Evolutionary conservation across 2,113 vertebrate species (phyloP).

Genomic region (Strigops habroptila): DNA sequence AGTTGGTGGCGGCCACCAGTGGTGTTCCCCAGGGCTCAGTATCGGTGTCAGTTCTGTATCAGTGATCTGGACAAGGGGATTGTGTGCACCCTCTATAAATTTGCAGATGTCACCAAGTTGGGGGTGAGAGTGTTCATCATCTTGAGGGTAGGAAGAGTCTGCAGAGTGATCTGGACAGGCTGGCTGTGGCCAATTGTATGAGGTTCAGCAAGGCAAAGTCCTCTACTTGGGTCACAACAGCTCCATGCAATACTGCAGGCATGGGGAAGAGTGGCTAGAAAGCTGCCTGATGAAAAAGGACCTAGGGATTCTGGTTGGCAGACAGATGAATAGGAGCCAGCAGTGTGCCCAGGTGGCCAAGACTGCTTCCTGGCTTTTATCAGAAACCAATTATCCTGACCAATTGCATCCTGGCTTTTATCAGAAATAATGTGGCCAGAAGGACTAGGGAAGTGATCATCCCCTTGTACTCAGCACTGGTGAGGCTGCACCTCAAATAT

Average conservation of each 20-base stretch:
- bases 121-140: background rate
- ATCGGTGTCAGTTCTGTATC: background rate
- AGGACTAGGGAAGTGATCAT: background rate
- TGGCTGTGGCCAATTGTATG: background rate
- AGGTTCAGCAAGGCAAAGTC: background rate
- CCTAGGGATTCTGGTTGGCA: background rate
- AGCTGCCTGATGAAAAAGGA: background rate
- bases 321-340: background rate
- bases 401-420: background rate
- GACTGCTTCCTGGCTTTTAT: background rate
- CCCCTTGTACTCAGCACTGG: background rate
- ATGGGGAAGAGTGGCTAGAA: background rate
- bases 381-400: no score
- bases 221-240: background rate
- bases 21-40: background rate
- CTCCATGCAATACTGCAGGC: background rate
- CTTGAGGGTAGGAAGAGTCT: background rate
- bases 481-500: background rate
- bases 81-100: background rate
- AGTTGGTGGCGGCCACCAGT: background rate
- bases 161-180: background rate
- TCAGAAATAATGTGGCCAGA: background rate
- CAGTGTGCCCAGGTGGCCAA: background rate
- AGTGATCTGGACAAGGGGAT: background rate
- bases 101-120: background rate